Evolutionary conservation across 53 echinoderm and acorn worm genomes (phyloP), one percentile per base, ranked within the genome.

Genomic region (Echinometra lucunter): DNA sequence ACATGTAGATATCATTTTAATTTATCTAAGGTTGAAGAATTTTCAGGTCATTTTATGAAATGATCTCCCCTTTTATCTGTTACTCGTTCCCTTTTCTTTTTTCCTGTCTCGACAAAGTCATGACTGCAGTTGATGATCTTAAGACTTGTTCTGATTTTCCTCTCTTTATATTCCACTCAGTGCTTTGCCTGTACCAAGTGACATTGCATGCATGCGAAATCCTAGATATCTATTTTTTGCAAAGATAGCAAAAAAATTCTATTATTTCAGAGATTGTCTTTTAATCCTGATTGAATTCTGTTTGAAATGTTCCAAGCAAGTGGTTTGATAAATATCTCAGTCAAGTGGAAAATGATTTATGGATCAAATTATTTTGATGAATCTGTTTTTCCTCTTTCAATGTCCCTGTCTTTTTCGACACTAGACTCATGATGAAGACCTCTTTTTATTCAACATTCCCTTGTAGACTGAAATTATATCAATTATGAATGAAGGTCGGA

Each of bases 311-410:
- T 85, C 11, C 16, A 23, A 85, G 40, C 85, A 85, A 85, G 85
- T 85, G 85, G 85, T 49, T 81, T 49, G 28, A 28, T 30, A 37
- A 27, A 85, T 85, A 49, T 49, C 28, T 28, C 49, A 85, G 53
- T 85, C 67, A 91, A 91, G 91, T 91, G 69, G 91, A 69, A 69
- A 45, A 75, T 92, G 92, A 92, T 92, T 92, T 92, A 92, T 92
- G 40, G 78, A 92, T 92, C 92, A 92, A 75, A 92, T 92, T 78
- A 74, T 92, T 74, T 92, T 92, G 92, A 92, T 92, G 92, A 92
- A 75, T 92, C 92, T 92, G 92, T 92, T 92, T 53, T 92, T 92
- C 92, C 78, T 92, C 80, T 78, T 78, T 53, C 55, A 56, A 23
- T 91, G 78, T 74, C 74, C 55, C 78, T 92, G 74, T 47, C 78